Evolutionary conservation across 92 coral and sea anemone genomes (phyloP), one percentile per base, ranked within the genome.

Genomic region (Nematostella vectensis): DNA sequence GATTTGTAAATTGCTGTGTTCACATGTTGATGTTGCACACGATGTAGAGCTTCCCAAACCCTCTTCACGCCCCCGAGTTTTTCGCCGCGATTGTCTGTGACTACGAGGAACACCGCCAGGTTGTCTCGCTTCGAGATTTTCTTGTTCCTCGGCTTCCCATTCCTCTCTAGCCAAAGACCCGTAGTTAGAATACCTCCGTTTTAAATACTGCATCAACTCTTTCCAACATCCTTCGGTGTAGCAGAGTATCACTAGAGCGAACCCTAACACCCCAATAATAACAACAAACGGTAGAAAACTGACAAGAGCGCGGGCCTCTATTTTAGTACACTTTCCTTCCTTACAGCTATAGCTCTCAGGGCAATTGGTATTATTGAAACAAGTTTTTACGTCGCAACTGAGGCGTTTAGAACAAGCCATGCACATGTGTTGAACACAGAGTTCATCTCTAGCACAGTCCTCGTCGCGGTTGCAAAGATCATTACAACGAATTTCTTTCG

Each of bases 201-300:
- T 66, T 13, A 66, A 16, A 55, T 55, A 55, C 1, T 27, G 15
- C 3, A 55, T 45, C 17, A 66, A 15, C 48, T 66, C 72, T 25
- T 55, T 66, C 72, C 72, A 66, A 26, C 72, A 66, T 3, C 72
- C 72, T 55, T 66, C 72, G 2, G 72, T 66, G 72, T 66, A 66
- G 22, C 72, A 66, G 23, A 66, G 72, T 2, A 66, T 48, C 3
- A 66, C 9, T 6, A 66, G 33, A 27, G 72, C 72, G 30, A 66
- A 66, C 10, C 72, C 72, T 4, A 66, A 31, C 13, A 66, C 72
- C 12, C 54, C 62, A 3, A 66, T 55, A 13, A 66, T 66, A 2
- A 66, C 42, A 11, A 66, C 53, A 54, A 66, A 66, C 51, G 72
- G 72, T 25, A 55, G 22, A 17, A 66, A 28, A 16, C 62, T 24